Evolutionary conservation across 2,797 vertebrate species (phyloP), one percentile per base, ranked within the genome.

Genomic region (Momotus momota): DNA sequence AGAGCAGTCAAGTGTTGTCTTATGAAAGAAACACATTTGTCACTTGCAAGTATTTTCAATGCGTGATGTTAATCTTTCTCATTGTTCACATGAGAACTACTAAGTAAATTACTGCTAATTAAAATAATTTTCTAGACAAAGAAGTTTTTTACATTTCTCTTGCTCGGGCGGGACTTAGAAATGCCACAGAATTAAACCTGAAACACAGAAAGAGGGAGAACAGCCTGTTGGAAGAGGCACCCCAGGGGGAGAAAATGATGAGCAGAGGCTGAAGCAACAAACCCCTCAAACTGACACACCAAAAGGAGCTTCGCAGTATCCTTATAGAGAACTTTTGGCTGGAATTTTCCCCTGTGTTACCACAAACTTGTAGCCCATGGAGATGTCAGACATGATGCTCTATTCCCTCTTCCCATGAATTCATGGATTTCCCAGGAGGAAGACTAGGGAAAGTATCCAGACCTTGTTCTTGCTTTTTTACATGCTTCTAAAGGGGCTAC

Each of bases 101-200:
- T 86, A 70, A 77, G 71, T 75, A 81, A 95, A 94, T 92, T 57
- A 48, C 73, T 60, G 78, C 65, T 81, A 92, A 86, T 88, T 88
- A 62, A 81, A 88, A 86, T 58, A 12, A 77, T 82, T 88, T 86
- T 77, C 88, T 70, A 81, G 94, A 79, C 43, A 84, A 90, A 92
- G 58, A 51, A 58, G 46, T 45, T 78, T 69, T 73, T 74, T 88
- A 31, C 7, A 15, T 78, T 90, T 51, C 22, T 55, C 7, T 51
- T 54, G 22, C n/a, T 90, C 35, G 41, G n/a, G 55, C 48, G 19
- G 72, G 45, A 38, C 52, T 90, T 62, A 71, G 72, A 71, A 85
- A 69, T 41, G 25, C 41, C 77, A 79, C 19, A 27, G 51, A 81
- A 65, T 27, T 54, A 60, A 86, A 58, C 5, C 29, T 26, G 38